Percentiles rank a stretch among this genome's conserved stretches.
Evolutionary conservation across 2,797 vertebrate species (phyloP).

Genomic region (Sebastes elongatus): DNA sequence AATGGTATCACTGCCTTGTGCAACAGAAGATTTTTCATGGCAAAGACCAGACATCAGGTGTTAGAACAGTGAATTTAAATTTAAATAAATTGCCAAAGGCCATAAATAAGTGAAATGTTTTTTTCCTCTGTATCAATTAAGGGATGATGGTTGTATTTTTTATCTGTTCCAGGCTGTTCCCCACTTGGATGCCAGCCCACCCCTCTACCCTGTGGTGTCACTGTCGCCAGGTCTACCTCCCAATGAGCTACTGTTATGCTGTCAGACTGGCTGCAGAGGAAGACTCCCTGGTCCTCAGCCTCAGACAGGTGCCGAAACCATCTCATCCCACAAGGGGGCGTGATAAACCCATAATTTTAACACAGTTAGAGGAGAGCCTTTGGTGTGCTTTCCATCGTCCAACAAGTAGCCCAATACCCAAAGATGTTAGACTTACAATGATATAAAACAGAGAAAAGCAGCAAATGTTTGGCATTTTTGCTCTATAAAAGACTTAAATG

Average conservation of each 20-base stretch:
- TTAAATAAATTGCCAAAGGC: too few relatives aligned
- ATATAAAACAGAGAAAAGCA: neutral
- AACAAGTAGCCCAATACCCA: neutral
- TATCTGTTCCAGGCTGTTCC: conserved; percentile 86
- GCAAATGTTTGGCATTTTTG: neutral
- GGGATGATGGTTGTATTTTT: neutral
- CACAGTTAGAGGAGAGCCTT: neutral
- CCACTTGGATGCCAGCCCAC: conserved; percentile 90
- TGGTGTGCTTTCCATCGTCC: neutral
- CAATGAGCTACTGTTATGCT: conserved; percentile 97
- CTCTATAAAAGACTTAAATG: neutral
- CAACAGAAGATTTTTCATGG: neutral
- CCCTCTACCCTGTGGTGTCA: conserved; percentile 96
- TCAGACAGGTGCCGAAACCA: conserved; percentile 87
- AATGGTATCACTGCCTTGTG: neutral
- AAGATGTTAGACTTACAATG: neutral
- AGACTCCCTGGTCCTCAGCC: conserved; percentile 88
- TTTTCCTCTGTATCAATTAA: neutral
- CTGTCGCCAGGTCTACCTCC: conserved; percentile 96
- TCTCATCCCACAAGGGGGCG: conserved; percentile 37
- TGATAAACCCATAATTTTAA: too few relatives aligned
- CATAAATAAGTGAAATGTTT: too few relatives aligned
- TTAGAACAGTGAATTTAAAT: neutral
- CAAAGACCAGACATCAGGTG: neutral
- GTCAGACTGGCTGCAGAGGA: conserved; percentile 84